Conservation (phyloP, 2,113 vertebrate genomes). For the Apus apus region DNA sequence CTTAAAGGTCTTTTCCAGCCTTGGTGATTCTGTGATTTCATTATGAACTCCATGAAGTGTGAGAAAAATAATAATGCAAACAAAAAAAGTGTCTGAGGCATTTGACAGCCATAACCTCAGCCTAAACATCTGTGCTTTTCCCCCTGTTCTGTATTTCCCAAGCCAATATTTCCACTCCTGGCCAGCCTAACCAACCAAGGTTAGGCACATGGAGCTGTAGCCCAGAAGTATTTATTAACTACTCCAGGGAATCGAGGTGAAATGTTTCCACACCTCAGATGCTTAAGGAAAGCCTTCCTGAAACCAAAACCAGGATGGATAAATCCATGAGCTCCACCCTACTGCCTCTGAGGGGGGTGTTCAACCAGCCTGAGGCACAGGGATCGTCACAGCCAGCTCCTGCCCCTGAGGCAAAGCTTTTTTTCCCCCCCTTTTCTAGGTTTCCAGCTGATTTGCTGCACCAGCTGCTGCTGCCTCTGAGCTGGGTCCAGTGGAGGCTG, state of each 20-base stretch:
- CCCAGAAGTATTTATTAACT: not conserved
- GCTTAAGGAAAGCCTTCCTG: not conserved
- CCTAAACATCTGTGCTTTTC: fast-evolving
- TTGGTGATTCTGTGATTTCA: too few relatives aligned
- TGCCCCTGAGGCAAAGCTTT: not conserved
- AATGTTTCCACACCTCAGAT: not conserved
- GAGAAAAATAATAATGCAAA: too few relatives aligned
- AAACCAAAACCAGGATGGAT: not conserved
- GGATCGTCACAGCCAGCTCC: not conserved
- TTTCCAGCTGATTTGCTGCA: not conserved
- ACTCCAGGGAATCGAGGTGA: not conserved
- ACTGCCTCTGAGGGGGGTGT: not conserved
- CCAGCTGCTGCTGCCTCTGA: too few relatives aligned
- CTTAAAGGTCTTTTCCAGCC: too few relatives aligned
- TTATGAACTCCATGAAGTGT: too few relatives aligned
- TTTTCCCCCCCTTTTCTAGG: not conserved
- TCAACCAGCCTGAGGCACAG: fast-evolving
- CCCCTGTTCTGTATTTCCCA: not conserved
- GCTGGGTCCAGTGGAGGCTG: not conserved
- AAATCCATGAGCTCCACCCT: not conserved
- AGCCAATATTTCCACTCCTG: not conserved
- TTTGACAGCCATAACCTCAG: not conserved
- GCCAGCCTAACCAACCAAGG: not conserved
- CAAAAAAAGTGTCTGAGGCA: not conserved
- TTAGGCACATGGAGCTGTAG: not conserved